Percentiles rank a stretch among this genome's conserved stretches.
phyloP scores from a whole-genome alignment of 2,113 vertebrate species.

The Halcyon malimbica region DNA sequence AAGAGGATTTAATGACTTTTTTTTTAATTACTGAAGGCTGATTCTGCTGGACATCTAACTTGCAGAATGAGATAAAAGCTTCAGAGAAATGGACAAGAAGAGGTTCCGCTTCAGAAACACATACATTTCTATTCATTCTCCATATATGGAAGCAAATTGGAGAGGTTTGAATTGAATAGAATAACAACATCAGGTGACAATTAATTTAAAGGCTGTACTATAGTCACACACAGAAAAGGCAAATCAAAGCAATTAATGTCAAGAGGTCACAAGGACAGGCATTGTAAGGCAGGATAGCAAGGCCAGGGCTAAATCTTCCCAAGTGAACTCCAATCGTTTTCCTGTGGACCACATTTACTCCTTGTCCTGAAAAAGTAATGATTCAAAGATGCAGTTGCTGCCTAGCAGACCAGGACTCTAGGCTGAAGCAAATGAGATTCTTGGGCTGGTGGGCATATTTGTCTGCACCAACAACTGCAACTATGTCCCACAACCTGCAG shows the following conservation, averaged over 20 bases:
- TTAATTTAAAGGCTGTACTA: background rate
- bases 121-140: background rate
- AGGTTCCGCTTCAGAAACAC: background rate
- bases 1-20: background rate
- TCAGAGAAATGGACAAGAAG: background rate
- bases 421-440: background rate
- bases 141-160: background rate
- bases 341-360: background rate
- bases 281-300: background rate
- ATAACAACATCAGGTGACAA: background rate
- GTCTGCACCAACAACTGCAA: background rate
- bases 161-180: background rate
- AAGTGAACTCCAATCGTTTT: fast-evolving
- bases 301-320: background rate
- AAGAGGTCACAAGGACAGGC: background rate
- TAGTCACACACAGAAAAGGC: background rate
- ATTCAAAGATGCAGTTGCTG: background rate
- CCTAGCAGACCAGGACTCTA: background rate
- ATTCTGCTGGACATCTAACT: background rate
- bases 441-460: background rate
- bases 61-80: background rate
- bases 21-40: background rate
- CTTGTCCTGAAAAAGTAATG: background rate
- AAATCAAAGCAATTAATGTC: background rate
- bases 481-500: background rate